phyloP scores from a whole-genome alignment of 2,113 vertebrate species.

The Narcine bancroftii region DNA sequence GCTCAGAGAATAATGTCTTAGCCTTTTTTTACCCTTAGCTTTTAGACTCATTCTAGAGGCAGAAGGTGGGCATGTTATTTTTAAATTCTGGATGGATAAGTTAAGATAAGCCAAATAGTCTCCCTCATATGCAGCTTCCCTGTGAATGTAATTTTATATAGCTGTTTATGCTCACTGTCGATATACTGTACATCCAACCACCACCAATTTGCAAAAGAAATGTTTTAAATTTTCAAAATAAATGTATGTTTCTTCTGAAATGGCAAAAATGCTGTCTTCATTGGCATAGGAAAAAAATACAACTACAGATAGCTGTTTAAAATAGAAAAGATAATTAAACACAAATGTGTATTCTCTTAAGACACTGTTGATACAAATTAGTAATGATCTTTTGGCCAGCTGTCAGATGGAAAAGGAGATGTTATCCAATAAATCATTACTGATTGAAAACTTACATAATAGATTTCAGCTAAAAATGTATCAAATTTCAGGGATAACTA shows the following conservation, averaged over 20 bases:
- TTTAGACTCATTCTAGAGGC: not conserved
- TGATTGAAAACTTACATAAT: not conserved
- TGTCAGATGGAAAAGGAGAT: slow-evolving; percentile 15
- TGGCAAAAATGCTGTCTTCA: not conserved
- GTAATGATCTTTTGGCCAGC: not conserved
- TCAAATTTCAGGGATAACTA: slow-evolving; percentile 7
- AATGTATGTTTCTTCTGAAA: no score
- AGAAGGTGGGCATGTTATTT: not conserved
- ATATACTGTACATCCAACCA: no score
- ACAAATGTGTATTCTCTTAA: not conserved
- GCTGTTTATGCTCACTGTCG: no score
- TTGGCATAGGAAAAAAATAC: not conserved
- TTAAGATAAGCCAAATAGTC: not conserved
- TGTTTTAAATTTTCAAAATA: no score
- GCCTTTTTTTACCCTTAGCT: no score
- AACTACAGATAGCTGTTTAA: not conserved
- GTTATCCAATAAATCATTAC: slow-evolving; percentile 26
- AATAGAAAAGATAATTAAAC: not conserved
- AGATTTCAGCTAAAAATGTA: slow-evolving; percentile 10
- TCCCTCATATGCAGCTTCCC: not conserved
- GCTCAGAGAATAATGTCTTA: not conserved
- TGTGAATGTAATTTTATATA: not conserved
- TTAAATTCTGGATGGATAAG: not conserved
- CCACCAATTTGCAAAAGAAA: no score
- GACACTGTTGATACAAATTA: not conserved